phyloP scores from a whole-genome alignment of 53 echinoderm and acorn worm genomes.

The Arbacia lixula region DNA sequence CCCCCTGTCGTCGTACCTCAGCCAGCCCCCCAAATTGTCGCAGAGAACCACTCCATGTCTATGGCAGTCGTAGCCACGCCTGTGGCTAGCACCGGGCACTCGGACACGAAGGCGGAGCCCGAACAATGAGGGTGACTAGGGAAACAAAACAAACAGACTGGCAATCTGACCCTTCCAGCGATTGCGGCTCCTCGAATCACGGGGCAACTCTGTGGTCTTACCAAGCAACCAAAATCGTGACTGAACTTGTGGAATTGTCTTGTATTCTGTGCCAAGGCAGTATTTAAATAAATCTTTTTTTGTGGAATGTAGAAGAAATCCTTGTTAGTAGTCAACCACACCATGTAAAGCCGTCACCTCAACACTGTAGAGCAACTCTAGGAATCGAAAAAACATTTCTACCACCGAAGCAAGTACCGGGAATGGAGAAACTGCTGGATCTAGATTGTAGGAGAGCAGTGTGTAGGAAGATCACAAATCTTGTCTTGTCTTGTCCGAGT shows the following conservation, averaged over 20 bases:
- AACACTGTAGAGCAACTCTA: slow-evolving; percentile 56
- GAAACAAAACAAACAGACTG: not conserved
- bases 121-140: slow-evolving; percentile 47
- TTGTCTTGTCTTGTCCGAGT: slow-evolving; percentile 47
- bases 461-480: not conserved
- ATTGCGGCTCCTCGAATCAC: not conserved
- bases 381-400: slow-evolving; percentile 13
- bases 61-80: slow-evolving; percentile 64
- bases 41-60: slow-evolving; percentile 84
- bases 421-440: slow-evolving; percentile 31
- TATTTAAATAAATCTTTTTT: slow-evolving; percentile 30
- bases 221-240: slow-evolving; percentile 43
- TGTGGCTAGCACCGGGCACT: slow-evolving; percentile 62
- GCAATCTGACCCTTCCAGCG: slow-evolving; percentile 46
- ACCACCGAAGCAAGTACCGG: slow-evolving; percentile 40
- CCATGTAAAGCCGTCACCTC: slow-evolving; percentile 4
- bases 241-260: slow-evolving; percentile 55
- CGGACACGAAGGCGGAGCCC: slow-evolving; percentile 59
- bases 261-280: slow-evolving; percentile 63
- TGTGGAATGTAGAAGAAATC: slow-evolving; percentile 30
- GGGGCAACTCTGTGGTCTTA: slow-evolving; percentile 44
- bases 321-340: slow-evolving; percentile 31
- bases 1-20: slow-evolving; percentile 86
- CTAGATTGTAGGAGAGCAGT: slow-evolving; percentile 41
- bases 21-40: slow-evolving; percentile 64